Evolutionary conservation across 1,140 invertebrate genomes (phyloP), one percentile per base, ranked within the genome.

Genomic region (Megalopta genalis): DNA sequence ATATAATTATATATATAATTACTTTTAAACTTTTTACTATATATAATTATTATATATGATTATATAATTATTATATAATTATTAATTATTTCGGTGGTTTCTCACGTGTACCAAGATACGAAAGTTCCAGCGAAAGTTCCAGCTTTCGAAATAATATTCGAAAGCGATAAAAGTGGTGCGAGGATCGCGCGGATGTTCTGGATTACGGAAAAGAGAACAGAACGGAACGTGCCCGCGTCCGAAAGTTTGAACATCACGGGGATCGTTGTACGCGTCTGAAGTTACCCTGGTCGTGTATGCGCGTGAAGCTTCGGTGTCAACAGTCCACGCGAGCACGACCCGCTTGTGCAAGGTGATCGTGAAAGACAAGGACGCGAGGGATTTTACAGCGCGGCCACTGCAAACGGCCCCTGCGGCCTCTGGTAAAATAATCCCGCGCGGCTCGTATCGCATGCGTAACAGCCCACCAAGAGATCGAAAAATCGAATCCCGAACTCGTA

Each of bases 381-480:
- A 67, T 60, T 74, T 79, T 74, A 49, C 37, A 79, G 16, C 70
- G 23, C 52, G 62, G 39, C 49, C 73, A 25, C 16, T 37, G 71
- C 54, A 57, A 75, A 67, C 49, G 1, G 1, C 77, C 67, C 52
- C 23, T 60, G 65, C 21, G 42, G 59, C 32, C 75, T 80, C 66
- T 42, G 68, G 67, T 76, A 86, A 86, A 86, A 85, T 85, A 85
- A 85, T 83, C 69, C 73, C 77, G 39, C 7, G 27, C 59, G 42
- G 60, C 62, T 72, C 74, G 39, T 84, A 77, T 77, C 67, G 18
- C 39, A 54, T 39, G 80, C 72, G 62, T 82, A 73, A 75, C 67
- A 42, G 76, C 52, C 46, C 59, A 23, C 27, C 18, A 77, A 84
- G 42, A 83, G 72, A 86, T 82, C 69, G 75, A 82, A 80, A 63